Base-by-base conservation (phyloP, 2,797 vertebrate genomes). In the Pseudochromis fuscus region DNA sequence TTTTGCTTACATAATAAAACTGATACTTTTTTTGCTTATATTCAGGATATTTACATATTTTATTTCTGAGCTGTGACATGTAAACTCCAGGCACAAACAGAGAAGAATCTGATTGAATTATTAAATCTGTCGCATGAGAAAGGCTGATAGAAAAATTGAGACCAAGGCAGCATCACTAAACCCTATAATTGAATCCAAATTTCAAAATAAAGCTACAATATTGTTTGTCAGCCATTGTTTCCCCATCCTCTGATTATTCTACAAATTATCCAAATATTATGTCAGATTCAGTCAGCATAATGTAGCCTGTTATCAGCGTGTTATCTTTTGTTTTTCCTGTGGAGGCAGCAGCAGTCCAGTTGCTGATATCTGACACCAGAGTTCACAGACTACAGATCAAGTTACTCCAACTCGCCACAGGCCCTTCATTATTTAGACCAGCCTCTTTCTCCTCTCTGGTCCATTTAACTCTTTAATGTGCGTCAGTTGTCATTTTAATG, bases 391-490 rank as follows among this genome's bases (percentile, higher is more conserved):
- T 60, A 49, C 71, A 75, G 82, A 55, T 90, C 72, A 71, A 62
- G 52, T 91, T 90, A 74, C 91, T 75, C 66, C 75, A 68, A 83
- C 53, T n/a, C n/a, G n/a, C n/a, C 9, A 8, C 46, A 67, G 53
- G 46, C 59, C 50, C 37, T 93, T 81, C 67, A 91, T 91, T 92
- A 93, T 93, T 93, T 77, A 93, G 76, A 72, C 44, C 56, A 21
- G 33, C 70, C 64, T 66, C 62, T 67, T 73, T 65, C 44, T 62
- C 46, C 23, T 27, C 19, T 67, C 33, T 15, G 30, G 13, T 63
- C 30, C 35, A n/a, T 57, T 75, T 73, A 56, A 31, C 35, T 64
- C 24, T 56, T 15, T 4, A 49, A n/a, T 61, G 11, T 33, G 31
- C 51, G 42, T 28, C 12, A 30, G 18, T 33, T 5, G 38, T 24